Evolutionary conservation across 2,113 vertebrate genomes (phyloP), one percentile per base, ranked within the genome.

Genomic region (Nesogale talazaci): DNA sequence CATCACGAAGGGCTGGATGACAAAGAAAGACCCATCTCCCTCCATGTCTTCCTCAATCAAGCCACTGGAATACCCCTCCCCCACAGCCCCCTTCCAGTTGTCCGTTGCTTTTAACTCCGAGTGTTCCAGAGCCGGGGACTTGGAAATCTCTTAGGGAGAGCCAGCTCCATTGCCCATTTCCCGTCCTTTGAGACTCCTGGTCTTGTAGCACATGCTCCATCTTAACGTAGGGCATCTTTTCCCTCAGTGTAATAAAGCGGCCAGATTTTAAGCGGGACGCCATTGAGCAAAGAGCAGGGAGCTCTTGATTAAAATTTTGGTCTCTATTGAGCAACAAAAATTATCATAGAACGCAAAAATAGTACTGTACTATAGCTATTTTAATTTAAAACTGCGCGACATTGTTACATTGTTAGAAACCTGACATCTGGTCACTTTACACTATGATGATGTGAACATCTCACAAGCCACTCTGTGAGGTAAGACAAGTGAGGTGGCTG

Each of bases 51-150:
- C 52, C 23, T 52, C 40, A 65, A 16, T 59, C 27, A 72, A 23
- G 11, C 72, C 23, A 1, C 15, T 1, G 17, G 94, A 89, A 91
- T 65, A 52, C 90, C 86, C 94, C 70, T 76, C 76, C 93, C 90
- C 46, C 46, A 9, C 9, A 12, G 1, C 6, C 46, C 46, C 46
- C 56, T 52, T 34, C 29, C 19, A 25, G 70, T 92, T 3, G 91
- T 95, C 96, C 5, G 95, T 96, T 96, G 76, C 95, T 96, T 79
- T 86, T 88, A 79, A 85, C 78, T 82, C 86, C 88, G 85, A 59
- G 40, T 65, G 65, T 88, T 96, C 95, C 83, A 87, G 59, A 70
- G 34, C 36, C 40, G 34, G 65, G 20, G 52, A 12, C 52, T 52
- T 74, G 17, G 65, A 80, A 25, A 89, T 61, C 16, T 23, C 65